phyloP scores from a whole-genome alignment of 1,140 invertebrate genomes.

The Temnothorax curvispinosus region DNA sequence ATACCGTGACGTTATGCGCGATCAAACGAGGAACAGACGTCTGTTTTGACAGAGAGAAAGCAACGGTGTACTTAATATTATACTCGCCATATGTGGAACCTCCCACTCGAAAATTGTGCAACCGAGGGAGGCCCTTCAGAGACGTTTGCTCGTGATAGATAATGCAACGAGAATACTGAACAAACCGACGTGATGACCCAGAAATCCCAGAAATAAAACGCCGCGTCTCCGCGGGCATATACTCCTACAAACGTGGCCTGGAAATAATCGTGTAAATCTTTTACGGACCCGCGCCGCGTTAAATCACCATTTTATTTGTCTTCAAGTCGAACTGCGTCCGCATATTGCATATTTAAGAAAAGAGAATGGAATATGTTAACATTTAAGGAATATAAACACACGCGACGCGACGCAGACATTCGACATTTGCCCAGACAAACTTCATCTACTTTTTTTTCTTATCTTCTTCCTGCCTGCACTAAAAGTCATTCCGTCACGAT shows the following conservation, averaged over 20 bases:
- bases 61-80: conserved; percentile 10
- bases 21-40: conserved; percentile 11
- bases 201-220: conserved; percentile 5
- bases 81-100: conserved; percentile 11
- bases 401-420: background rate
- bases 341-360: background rate
- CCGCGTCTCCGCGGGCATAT: background rate
- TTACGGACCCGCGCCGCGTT: background rate
- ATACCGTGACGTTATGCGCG: conserved; percentile 10
- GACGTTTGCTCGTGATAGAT: conserved; percentile 39
- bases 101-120: conserved; percentile 6
- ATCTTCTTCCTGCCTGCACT: background rate
- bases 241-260: background rate
- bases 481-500: background rate
- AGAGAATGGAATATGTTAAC: conserved; percentile 40
- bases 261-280: background rate
- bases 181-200: conserved; percentile 36
- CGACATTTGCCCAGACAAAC: background rate
- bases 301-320: background rate
- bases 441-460: background rate
- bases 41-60: conserved; percentile 51
- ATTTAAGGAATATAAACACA: background rate
- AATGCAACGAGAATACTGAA: conserved; percentile 16
- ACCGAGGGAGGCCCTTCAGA: conserved; percentile 6
- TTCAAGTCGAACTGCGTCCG: background rate